Percentiles rank a stretch among this genome's conserved stretches.
Evolutionary conservation across 2,797 vertebrate genomes (phyloP).

Genomic region (Echeneis naucrates): DNA sequence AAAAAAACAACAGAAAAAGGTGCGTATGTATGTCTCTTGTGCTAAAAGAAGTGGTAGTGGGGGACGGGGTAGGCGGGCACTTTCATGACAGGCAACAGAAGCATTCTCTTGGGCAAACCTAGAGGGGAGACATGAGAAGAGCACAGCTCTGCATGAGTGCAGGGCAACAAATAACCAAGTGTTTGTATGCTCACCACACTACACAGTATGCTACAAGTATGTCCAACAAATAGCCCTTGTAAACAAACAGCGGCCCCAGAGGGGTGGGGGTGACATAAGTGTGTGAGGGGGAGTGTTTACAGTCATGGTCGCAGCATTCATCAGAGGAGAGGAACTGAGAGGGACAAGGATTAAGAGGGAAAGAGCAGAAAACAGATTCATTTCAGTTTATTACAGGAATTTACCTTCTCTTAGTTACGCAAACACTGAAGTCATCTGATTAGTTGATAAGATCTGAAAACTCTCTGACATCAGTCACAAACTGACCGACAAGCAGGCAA

Average conservation of each 20-base stretch:
- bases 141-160: conserved; percentile 92
- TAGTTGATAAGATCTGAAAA: conserved; percentile 1
- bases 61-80: conserved; percentile 97
- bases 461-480: background rate
- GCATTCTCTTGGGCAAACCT: conserved; percentile 99
- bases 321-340: conserved; percentile 40
- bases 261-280: conserved; percentile 30
- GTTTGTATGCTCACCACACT: conserved; percentile 57
- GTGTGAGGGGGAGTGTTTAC: conserved; percentile 83
- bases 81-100: conserved; percentile 99
- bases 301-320: conserved; percentile 29
- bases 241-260: conserved; percentile 37
- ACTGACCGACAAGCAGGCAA: background rate
- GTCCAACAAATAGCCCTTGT: conserved; percentile 36
- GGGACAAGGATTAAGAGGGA: conserved; percentile 23
- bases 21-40: conserved; percentile 79
- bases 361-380: background rate
- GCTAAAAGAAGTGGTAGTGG: conserved; percentile 99
- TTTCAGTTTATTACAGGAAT: background rate
- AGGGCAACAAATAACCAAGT: conserved; percentile 69
- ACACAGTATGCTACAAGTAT: conserved; percentile 32
- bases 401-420: background rate
- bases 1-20: conserved; percentile 80
- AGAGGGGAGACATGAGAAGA: conserved; percentile 95
- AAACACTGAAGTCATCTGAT: background rate